phyloP scores from a whole-genome alignment of 1,140 invertebrate genomes.

The Hypsibius dujardini region DNA sequence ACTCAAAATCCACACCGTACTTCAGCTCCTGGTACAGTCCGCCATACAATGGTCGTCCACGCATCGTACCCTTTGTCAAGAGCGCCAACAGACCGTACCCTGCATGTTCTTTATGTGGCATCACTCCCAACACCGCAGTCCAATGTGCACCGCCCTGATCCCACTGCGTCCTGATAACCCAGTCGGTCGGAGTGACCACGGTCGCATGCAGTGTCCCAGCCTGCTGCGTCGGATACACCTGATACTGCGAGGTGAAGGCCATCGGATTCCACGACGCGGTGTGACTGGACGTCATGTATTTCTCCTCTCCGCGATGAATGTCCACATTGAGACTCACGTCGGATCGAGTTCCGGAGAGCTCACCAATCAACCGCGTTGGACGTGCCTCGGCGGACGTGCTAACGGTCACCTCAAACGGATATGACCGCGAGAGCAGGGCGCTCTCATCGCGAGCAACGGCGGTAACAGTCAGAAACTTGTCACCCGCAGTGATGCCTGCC shows the following conservation, averaged over 20 bases:
- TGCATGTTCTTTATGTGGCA: neutral
- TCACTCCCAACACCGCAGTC: neutral
- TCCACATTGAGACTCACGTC: neutral
- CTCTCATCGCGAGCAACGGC: neutral
- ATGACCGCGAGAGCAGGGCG: neutral
- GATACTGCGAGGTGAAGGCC: neutral
- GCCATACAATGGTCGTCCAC: neutral
- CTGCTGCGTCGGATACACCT: neutral
- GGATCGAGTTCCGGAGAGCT: neutral
- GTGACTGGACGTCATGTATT: neutral
- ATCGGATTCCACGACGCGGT: neutral
- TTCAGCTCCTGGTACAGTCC: neutral
- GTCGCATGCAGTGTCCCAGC: neutral
- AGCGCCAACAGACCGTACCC: neutral
- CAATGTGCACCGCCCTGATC: neutral
- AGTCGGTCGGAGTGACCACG: neutral
- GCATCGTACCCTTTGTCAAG: neutral
- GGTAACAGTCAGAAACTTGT: neutral
- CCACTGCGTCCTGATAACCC: neutral
- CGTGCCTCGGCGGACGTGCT: neutral
- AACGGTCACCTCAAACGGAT: neutral
- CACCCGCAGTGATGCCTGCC: neutral
- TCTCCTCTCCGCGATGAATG: neutral
- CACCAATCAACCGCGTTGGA: neutral
- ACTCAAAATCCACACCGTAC: neutral